Evolutionary conservation across 2,888 invertebrate species (phyloP), one percentile per base, ranked within the genome.

Genomic region (Drosophila affinis): DNA sequence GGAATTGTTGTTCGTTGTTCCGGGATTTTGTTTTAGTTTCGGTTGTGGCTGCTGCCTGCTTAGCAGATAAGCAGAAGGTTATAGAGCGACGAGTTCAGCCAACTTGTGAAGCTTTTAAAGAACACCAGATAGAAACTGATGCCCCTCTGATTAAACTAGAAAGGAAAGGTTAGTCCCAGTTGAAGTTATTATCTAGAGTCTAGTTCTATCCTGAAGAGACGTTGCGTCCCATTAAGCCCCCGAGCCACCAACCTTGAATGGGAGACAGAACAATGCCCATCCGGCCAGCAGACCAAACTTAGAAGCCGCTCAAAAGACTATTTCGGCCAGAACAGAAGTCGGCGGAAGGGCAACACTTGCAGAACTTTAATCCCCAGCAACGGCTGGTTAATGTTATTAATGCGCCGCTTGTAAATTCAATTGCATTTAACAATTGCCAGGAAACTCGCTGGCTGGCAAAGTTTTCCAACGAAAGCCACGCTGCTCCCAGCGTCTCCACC

Each of bases 1-100:
- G 84, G 84, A 84, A 84, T 84, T 88, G 87, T 83, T 83, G 88
- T 87, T 88, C 87, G 83, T 88, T 88, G 72, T 86, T 79, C 72
- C 56, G 60, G 71, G 78, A 79, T 77, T 80, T 75, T 75, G 84
- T 67, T 70, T 56, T 56, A 67, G 67, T 67, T 65, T 65, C 17
- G 32, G 24, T n/a, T 69, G 69, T 56, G 69, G 65, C 88, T 62
- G 61, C 72, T 62, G 75, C 83, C 77, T 86, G 77, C 79, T 88
- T 82, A 75, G 76, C 60, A 77, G 87, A 83, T 88, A 87, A 83
- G 87, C 81, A 75, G 6, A n/a, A 52, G 17, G 18, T 58, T 17
- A 18, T 12, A 3, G 14, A 39, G 14, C 12, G 10, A 32, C 32
- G 10, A 3, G 3, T 10, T 12, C 34, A 12, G 4, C 12, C 0